Evolutionary conservation across 2,888 invertebrate genomes (phyloP).

Genomic region (Heliconius sara): DNA sequence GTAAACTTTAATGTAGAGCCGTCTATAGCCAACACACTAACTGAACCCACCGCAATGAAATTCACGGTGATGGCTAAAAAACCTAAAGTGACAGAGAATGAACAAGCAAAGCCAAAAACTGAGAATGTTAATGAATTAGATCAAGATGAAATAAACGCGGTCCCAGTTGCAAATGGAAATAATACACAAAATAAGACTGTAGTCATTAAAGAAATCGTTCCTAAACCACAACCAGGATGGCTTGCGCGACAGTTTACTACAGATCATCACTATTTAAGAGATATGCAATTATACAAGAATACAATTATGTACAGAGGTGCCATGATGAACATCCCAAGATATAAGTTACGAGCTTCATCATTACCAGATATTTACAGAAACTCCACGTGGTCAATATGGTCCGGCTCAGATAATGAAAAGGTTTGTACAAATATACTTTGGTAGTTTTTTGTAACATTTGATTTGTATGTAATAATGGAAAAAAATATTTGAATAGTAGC

Average conservation of each 20-base stretch:
- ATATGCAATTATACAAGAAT: conserved; percentile 89
- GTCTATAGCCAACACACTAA: conserved; percentile 42
- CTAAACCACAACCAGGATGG: conserved; percentile 57
- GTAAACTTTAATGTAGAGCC: conserved; percentile 74
- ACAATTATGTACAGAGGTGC: conserved; percentile 93
- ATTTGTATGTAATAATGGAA: no score
- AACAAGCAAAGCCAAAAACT: conserved; percentile 35
- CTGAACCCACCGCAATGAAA: conserved; percentile 50
- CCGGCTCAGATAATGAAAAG: conserved; percentile 85
- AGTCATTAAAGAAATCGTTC: conserved; percentile 40
- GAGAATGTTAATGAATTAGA: conserved; percentile 29
- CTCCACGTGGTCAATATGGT: conserved; percentile 89
- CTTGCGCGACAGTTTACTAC: conserved; percentile 79
- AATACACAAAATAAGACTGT: conserved; percentile 39
- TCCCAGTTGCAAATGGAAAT: conserved; percentile 36
- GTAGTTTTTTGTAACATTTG: not conserved
- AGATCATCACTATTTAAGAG: conserved; percentile 87
- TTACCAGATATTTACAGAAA: conserved; percentile 95
- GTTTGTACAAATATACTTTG: conserved; percentile 65
- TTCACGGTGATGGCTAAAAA: conserved; percentile 51
- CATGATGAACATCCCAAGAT: conserved; percentile 91
- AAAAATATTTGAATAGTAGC: no score
- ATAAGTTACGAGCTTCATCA: conserved; percentile 91
- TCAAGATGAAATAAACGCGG: conserved; percentile 31
- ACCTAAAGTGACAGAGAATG: conserved; percentile 45